These are phyloP conservation scores for Rhagoletis pomonella DNA, from an alignment of 1,140 invertebrate genomes.

Conservation along the genomic window DNA sequence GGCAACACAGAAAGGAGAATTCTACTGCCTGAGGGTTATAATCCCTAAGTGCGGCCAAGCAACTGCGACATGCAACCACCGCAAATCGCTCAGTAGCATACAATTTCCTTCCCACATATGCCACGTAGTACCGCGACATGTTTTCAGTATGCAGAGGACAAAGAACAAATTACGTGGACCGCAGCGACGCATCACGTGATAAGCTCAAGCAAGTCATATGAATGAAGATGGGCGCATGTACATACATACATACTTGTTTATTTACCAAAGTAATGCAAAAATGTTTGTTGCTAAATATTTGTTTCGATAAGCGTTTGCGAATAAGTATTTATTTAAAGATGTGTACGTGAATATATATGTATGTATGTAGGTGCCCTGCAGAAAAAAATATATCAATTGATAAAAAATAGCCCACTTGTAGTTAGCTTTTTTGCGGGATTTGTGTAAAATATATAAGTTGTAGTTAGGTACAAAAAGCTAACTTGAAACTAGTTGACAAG, in stretches of 20 bases:
- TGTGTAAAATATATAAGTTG: too few relatives aligned
- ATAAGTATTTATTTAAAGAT: conserved; percentile 12
- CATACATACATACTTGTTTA: background rate
- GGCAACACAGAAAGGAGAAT: too few relatives aligned
- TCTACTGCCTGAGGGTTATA: too few relatives aligned
- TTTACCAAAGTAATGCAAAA: background rate
- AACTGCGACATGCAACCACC: background rate
- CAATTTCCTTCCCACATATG: background rate
- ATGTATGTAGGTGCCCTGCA: too few relatives aligned
- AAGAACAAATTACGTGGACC: background rate
- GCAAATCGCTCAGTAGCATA: background rate
- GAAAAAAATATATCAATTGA: too few relatives aligned
- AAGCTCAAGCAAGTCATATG: background rate
- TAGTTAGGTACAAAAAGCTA: too few relatives aligned
- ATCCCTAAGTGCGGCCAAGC: too few relatives aligned
- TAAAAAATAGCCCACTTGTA: too few relatives aligned
- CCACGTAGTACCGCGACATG: background rate
- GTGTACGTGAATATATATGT: background rate
- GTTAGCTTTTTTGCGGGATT: too few relatives aligned
- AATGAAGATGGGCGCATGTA: background rate
- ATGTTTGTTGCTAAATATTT: background rate
- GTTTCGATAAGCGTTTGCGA: background rate
- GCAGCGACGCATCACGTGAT: conserved; percentile 6
- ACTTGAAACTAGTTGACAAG: too few relatives aligned
- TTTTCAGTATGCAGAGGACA: background rate